Base-by-base conservation (phyloP, 2,888 invertebrate species). In the Brassicogethes aeneus region DNA sequence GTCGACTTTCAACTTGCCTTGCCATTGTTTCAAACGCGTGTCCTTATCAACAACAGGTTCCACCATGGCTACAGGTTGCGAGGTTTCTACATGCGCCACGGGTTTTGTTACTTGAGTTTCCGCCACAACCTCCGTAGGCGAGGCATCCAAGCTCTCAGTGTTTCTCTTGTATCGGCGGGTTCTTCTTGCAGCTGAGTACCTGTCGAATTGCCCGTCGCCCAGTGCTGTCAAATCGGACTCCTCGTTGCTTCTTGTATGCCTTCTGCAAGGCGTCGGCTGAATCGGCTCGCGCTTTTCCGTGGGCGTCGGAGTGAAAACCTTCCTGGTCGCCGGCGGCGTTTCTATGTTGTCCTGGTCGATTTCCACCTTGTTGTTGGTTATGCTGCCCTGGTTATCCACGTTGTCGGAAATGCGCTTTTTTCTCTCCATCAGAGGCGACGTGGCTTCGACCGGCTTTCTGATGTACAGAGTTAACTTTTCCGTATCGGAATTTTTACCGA, bases 311-410 rank as follows among this genome's bases (percentile, higher is more conserved):
- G 75, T 77, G 57, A 82, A 80, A 16, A 77, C 67, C 52, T 83
- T 78, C 41, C 90, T 73, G 13, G 82, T 82, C 0, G 82, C 85
- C 3, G 91, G 90, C 14, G 91, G 90, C 2, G 91, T 91, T 71
- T 91, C 90, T 17, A 91, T 85, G 55, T 91, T 91, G 54, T 91
- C 91, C 2, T 89, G 87, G 64, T 91, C 91, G 31, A 91, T 88
- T 60, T 90, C 89, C 8, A 82, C 79, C 61, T 81, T 81, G 54
- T 85, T 83, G n/a, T n/a, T n/a, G n/a, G n/a, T n/a, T n/a, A n/a
- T n/a, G 10, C 70, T 62, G 12, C 55, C 39, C 12, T 44, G 41
- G 42, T 41, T 43, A 3, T 48, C 45, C n/a, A 55, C 55, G 3
- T 45, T 23, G 14, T 47, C 50, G 3, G 12, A 12, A 5, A 5